Percentiles rank a stretch among this genome's conserved stretches.
phyloP scores from a whole-genome alignment of 2,888 invertebrate genomes.

The Desoria tigrina region DNA sequence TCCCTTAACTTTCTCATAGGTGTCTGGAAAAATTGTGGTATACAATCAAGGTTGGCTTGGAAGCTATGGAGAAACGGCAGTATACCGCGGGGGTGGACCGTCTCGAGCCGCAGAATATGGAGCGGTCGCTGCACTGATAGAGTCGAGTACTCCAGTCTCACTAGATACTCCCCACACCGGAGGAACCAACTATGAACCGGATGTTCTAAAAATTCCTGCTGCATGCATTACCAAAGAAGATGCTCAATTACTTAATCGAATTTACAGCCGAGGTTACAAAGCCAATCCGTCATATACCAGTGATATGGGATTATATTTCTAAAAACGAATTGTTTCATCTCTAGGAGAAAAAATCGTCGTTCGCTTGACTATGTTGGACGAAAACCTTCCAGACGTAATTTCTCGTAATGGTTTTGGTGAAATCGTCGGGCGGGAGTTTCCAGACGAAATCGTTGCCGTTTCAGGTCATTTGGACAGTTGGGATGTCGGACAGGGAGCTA shows the following conservation, averaged over 20 bases:
- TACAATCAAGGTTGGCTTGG: conserved; percentile 36
- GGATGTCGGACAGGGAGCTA: conserved; percentile 37
- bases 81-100: conserved; percentile 53
- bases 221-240: conserved; percentile 78
- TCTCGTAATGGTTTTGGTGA: conserved; percentile 76
- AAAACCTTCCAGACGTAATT: not conserved
- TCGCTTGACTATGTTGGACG: conserved; percentile 18
- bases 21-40: conserved; percentile 33
- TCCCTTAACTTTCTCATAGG: conserved; percentile 3
- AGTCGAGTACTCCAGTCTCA: conserved; percentile 57
- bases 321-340: not conserved
- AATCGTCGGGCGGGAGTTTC: conserved; percentile 62
- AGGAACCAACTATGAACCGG: conserved; percentile 55
- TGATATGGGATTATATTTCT: not conserved
- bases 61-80: conserved; percentile 24
- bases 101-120: conserved; percentile 56
- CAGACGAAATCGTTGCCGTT: conserved; percentile 67
- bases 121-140: conserved; percentile 57
- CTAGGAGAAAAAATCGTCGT: conserved; percentile 12
- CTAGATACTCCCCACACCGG: conserved; percentile 59
- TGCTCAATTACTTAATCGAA: conserved; percentile 71
- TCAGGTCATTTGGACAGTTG: conserved; percentile 73
- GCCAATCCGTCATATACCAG: not conserved
- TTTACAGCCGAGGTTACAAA: conserved; percentile 13
- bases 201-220: conserved; percentile 67